Conservation (phyloP, 2,888 invertebrate species). For the Macrophya alboannulata region DNA sequence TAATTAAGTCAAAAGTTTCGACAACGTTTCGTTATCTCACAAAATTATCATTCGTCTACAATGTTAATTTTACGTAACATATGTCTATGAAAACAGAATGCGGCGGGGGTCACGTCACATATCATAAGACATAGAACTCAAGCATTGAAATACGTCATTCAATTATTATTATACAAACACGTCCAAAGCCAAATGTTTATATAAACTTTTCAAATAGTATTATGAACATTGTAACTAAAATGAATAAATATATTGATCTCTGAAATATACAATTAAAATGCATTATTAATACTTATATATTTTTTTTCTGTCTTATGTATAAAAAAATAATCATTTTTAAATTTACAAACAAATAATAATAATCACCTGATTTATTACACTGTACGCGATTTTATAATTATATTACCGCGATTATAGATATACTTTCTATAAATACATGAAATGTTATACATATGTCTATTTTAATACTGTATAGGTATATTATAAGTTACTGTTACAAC, state of each 20-base stretch:
- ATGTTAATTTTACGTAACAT: background rate
- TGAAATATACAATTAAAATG: background rate
- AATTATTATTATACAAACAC: background rate
- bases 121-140: slow-evolving; percentile 10
- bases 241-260: background rate
- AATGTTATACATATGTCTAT: background rate
- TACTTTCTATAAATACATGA: background rate
- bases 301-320: background rate
- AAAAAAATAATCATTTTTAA: background rate
- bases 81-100: background rate
- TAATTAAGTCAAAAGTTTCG: background rate
- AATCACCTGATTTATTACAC: background rate
- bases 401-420: background rate
- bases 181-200: background rate
- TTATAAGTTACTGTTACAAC: background rate
- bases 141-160: background rate
- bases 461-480: background rate
- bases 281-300: background rate
- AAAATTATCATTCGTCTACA: background rate
- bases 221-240: background rate
- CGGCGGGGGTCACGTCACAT: background rate
- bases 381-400: background rate
- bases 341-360: background rate
- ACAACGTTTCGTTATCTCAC: background rate
- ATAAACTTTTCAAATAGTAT: background rate